Base-by-base conservation (phyloP, 2,797 vertebrate genomes). In the Ptychadena robeensis region DNA sequence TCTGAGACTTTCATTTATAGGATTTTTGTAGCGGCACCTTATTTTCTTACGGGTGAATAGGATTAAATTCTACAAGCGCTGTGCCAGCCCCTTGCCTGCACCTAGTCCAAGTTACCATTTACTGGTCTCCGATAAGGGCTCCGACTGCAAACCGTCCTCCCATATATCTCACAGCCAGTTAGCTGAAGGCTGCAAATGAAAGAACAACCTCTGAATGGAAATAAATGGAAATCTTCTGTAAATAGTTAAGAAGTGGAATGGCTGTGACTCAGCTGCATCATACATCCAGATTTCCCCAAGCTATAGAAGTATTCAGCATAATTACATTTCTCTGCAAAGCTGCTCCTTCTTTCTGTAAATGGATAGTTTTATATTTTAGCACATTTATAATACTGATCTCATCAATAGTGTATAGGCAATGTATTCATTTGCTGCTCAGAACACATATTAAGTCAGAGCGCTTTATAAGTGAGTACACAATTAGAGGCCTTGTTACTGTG, bases 321-420 rank as follows among this genome's bases (percentile, higher is more conserved):
- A 53, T 53, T 53, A 53, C 44, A 53, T 53, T 53, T 53, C 18
- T 22, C 44, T 53, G 44, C 44, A 57, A 31, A 53, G 18, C 4
- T 77, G 28, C n/a, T 53, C 30, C 32, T 77, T 40, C 63, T 37
- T 57, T 63, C 11, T 67, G 75, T 57, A 68, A 67, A 78, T 78
- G 40, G 64, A 68, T 68, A 53, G 34, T 78, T 78, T 78, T 68
- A 78, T 67, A 78, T 68, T 78, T 68, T 37, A 78, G 14, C 1
- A 68, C 66, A 63, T 78, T 68, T 53, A 68, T 68, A 34, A 68
- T 68, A 44, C 12, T 4, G 44, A 15, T 31, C 64, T 35, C 40
- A 40, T 78, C 75, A 78, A 68, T 68, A 78, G 66, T 67, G 40
- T 53, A 78, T 68, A 12, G 7, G 75, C 40, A 10, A 15, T 15